Percentiles rank a stretch among this genome's conserved stretches.
Conservation (phyloP, 2,888 invertebrate genomes). For the Phytoseiulus persimilis region DNA sequence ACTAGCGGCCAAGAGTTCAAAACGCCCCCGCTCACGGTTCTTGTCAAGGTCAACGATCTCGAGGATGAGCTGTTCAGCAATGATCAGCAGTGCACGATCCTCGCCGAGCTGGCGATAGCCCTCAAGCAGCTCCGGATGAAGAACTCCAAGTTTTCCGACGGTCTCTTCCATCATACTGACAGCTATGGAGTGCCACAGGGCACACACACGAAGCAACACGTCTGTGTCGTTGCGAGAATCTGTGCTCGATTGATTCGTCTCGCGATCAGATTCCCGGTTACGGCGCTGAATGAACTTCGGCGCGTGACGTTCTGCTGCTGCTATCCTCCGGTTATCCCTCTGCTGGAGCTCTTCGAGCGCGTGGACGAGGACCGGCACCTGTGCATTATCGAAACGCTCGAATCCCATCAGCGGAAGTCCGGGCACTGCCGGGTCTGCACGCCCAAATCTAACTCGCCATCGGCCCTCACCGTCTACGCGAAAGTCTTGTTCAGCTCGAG, state of each 20-base stretch:
- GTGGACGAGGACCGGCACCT: neutral
- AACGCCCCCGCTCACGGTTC: neutral
- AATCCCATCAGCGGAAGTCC: neutral
- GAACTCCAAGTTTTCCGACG: neutral
- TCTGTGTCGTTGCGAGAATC: conserved; percentile 11
- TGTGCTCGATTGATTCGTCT: conserved; percentile 34
- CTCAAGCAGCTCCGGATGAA: conserved; percentile 5
- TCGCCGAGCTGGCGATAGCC: conserved; percentile 12
- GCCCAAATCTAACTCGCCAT: no score
- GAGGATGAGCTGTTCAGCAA: conserved; percentile 9
- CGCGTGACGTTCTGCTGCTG: conserved; percentile 30
- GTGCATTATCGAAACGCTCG: conserved; percentile 7
- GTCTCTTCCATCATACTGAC: conserved; percentile 29
- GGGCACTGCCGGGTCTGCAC: conserved; percentile 14
- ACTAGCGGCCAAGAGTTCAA: conserved; percentile 19
- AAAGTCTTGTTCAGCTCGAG: neutral
- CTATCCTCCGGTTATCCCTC: conserved; percentile 16
- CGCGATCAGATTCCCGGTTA: neutral
- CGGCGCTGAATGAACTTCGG: conserved; percentile 15
- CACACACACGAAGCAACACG: conserved; percentile 1
- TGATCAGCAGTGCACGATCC: neutral
- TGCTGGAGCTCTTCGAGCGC: conserved; percentile 13
- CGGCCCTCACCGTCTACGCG: neutral
- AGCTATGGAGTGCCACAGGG: conserved; percentile 19
- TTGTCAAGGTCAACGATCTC: conserved; percentile 17